Evolutionary conservation across 2,797 vertebrate species (phyloP).

Genomic region (Heteromormyrus szaboi): DNA sequence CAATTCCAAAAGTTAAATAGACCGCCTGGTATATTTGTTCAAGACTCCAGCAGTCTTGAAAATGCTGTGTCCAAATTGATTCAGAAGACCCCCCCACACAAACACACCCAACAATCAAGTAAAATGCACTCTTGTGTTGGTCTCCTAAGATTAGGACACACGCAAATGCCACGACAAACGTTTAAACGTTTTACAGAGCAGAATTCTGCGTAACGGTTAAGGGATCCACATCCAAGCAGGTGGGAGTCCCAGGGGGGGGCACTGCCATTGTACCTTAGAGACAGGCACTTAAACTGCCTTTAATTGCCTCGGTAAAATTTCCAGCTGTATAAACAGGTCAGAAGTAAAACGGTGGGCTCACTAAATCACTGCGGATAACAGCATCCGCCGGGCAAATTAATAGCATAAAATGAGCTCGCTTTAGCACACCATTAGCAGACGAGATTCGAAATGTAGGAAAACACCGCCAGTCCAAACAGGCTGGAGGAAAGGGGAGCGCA

Average conservation of each 20-base stretch:
- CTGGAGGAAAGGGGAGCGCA: neutral
- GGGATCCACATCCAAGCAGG: neutral
- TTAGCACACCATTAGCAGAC: neutral
- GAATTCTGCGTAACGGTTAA: neutral
- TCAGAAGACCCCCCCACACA: neutral
- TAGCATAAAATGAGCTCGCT: neutral
- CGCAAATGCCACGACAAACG: neutral
- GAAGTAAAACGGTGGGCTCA: neutral
- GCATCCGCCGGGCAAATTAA: constrained; percentile 14
- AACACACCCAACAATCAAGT: neutral
- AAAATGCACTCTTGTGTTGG: neutral
- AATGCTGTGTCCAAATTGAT: neutral
- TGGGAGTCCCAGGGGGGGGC: neutral
- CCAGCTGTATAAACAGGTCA: constrained; percentile 3
- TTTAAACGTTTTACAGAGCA: neutral
- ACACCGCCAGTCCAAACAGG: neutral
- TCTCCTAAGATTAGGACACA: neutral
- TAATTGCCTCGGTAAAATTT: constrained; percentile 10
- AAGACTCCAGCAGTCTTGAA: neutral
- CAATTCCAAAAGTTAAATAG: neutral
- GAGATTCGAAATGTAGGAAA: neutral
- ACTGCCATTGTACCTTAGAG: neutral
- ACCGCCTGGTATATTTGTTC: neutral
- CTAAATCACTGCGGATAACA: constrained; percentile 2
- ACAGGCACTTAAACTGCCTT: neutral